Conservation (phyloP, 92 coral and sea anemone species). For the Nematostella vectensis region DNA sequence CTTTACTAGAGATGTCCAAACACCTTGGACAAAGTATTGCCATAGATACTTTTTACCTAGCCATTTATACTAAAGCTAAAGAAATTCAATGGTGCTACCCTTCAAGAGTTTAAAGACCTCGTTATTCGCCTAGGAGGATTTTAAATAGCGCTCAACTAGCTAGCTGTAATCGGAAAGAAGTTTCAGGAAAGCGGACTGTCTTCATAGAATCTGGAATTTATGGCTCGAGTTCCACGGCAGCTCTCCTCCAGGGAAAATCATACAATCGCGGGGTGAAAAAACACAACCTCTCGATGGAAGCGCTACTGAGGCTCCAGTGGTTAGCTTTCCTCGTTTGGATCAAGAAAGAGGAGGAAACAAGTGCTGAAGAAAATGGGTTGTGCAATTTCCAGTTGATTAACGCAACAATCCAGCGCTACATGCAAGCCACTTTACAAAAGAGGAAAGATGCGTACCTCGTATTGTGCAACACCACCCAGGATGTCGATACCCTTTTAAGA, state of each 20-base stretch:
- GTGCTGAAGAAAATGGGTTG: slow-evolving; percentile 4
- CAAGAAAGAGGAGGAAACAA: slow-evolving; percentile 4
- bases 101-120: slow-evolving; percentile 30
- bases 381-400: slow-evolving; percentile 2
- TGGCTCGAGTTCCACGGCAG: slow-evolving; percentile 21
- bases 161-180: slow-evolving; percentile 43
- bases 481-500: slow-evolving; percentile 4
- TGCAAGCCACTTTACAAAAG: slow-evolving; percentile 14
- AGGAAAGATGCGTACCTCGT: slow-evolving; percentile 13
- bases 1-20: slow-evolving; percentile 13
- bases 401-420: slow-evolving; percentile 4
- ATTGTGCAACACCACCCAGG: slow-evolving; percentile 16
- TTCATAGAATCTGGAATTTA: slow-evolving; percentile 36
- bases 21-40: slow-evolving; percentile 12
- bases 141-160: slow-evolving; percentile 37
- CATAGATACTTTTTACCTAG: slow-evolving; percentile 41
- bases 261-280: slow-evolving; percentile 36
- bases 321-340: slow-evolving; percentile 30
- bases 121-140: slow-evolving; percentile 49
- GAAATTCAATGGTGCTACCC: slow-evolving; percentile 41
- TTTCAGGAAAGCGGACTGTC: slow-evolving; percentile 24
- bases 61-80: slow-evolving; percentile 46
- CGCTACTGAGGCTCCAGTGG: slow-evolving; percentile 35
- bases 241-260: slow-evolving; percentile 26
- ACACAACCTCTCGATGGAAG: slow-evolving; percentile 25